Evolutionary conservation across 2,888 invertebrate species (phyloP), one percentile per base, ranked within the genome.

Genomic region (Melanchra persicariae): DNA sequence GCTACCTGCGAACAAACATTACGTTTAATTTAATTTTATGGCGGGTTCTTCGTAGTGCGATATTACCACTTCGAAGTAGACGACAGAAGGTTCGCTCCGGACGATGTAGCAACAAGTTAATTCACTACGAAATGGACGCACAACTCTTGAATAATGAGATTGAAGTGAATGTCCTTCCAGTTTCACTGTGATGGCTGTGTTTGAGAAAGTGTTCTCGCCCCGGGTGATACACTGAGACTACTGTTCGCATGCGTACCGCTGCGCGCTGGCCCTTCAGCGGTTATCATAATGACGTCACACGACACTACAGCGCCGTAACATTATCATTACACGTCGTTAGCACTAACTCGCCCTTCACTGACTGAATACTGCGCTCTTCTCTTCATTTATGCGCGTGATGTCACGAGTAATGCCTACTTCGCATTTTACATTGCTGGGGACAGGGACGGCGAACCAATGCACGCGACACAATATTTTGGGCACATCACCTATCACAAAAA

Each of bases 1-100:
- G 45, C 22, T 76, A 51, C 72, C 57, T 45, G 57, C 49, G 12
- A 75, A 66, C 34, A 34, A 57, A 49, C 57, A 75, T 75, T 66
- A 66, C n/a, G 49, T 51, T 72, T 72, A 75, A 75, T 72, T 75
- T 67, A 75, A 75, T 72, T 75, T 67, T 49, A 72, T 75, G 26
- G 22, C 57, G 22, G 26, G 19, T 57, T 45, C 72, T 67, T 72
- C 26, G 57, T 57, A 34, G 22, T 7, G 26, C 26, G 22, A 34
- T 74, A 40, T 57, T 19, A 75, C 22, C 22, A 22, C 49, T 9
- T 8, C 34, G 10, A 26, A 9, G 22, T 22, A n/a, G 15, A 12
- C 15, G 26, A 17, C 51, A 72, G 68, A 67, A 67, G 37, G 43
- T 26, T 67, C 45, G 67, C 43, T 49, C 15, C 43, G 3, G n/a